These are phyloP conservation scores for Sebastes itinus DNA, from an alignment of 2,797 vertebrate species.

Conservation along the genomic window DNA sequence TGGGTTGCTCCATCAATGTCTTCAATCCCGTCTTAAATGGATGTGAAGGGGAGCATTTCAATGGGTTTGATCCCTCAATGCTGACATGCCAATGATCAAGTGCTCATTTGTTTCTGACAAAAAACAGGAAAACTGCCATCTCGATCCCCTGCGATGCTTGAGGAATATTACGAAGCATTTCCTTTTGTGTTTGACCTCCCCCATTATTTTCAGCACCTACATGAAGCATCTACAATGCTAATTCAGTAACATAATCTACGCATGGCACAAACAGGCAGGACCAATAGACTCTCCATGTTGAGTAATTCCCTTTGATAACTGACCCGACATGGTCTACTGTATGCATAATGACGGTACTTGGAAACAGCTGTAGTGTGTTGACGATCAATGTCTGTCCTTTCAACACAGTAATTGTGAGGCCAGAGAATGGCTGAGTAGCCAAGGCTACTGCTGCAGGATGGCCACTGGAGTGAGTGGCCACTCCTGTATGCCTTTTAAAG, in stretches of 20 bases:
- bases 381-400: slow-evolving; percentile 63
- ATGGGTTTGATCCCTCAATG: slow-evolving; percentile 33
- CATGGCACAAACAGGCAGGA: slow-evolving; percentile 19
- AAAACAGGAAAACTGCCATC: slow-evolving; percentile 10
- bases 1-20: slow-evolving; percentile 55
- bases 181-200: slow-evolving; percentile 38
- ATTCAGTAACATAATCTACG: slow-evolving; percentile 23
- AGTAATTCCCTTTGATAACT: slow-evolving; percentile 60
- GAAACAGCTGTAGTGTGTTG: slow-evolving; percentile 51
- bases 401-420: slow-evolving; percentile 66
- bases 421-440: slow-evolving; percentile 73
- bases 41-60: slow-evolving; percentile 40
- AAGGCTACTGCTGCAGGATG: slow-evolving; percentile 39
- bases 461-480: slow-evolving; percentile 61
- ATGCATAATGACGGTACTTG: slow-evolving; percentile 50
- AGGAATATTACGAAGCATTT: slow-evolving; percentile 1
- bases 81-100: slow-evolving; percentile 25
- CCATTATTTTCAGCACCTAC: slow-evolving; percentile 7
- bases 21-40: slow-evolving; percentile 35
- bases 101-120: slow-evolving; percentile 48
- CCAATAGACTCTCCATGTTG: slow-evolving; percentile 12
- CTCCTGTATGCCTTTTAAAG: slow-evolving; percentile 82
- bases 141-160: not conserved
- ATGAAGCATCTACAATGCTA: slow-evolving; percentile 40
- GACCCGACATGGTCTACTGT: slow-evolving; percentile 34